phyloP scores from a whole-genome alignment of 2,888 invertebrate genomes.

The Apodemia zela region DNA sequence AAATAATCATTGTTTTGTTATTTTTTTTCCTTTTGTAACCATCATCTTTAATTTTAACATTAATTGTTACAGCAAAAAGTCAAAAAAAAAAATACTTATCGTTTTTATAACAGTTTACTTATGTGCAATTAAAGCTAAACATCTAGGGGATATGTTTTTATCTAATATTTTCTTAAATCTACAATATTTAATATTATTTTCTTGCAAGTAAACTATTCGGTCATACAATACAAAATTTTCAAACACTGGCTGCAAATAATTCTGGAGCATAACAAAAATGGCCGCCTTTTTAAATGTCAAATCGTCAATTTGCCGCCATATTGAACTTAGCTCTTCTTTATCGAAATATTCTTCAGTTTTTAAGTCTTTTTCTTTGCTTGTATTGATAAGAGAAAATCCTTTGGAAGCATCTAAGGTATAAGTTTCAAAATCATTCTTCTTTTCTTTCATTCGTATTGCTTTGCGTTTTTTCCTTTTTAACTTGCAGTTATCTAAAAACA shows the following conservation, averaged over 20 bases:
- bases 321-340: constrained; percentile 43
- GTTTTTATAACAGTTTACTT: not conserved
- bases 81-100: not conserved
- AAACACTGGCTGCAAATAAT: constrained; percentile 53
- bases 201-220: constrained; percentile 56
- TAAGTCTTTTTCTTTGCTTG: constrained; percentile 15
- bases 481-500: constrained; percentile 61
- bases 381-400: constrained; percentile 47
- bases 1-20: too few species aligned
- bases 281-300: constrained; percentile 50
- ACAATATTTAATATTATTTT: constrained; percentile 50
- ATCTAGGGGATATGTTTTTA: constrained; percentile 83
- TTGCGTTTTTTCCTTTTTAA: constrained; percentile 67
- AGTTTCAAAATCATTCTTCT: constrained; percentile 48
- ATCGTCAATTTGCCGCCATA: constrained; percentile 48
- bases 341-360: constrained; percentile 36
- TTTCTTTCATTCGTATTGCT: constrained; percentile 52
- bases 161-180: constrained; percentile 80
- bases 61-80: not conserved
- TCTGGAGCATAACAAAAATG: constrained; percentile 58
- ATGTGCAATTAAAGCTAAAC: constrained; percentile 78
- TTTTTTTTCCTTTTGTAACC: too few species aligned
- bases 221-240: constrained; percentile 65
- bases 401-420: constrained; percentile 49
- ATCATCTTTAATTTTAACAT: not conserved